phyloP scores from a whole-genome alignment of 2,797 vertebrate genomes.

The Buceros bicornis region DNA sequence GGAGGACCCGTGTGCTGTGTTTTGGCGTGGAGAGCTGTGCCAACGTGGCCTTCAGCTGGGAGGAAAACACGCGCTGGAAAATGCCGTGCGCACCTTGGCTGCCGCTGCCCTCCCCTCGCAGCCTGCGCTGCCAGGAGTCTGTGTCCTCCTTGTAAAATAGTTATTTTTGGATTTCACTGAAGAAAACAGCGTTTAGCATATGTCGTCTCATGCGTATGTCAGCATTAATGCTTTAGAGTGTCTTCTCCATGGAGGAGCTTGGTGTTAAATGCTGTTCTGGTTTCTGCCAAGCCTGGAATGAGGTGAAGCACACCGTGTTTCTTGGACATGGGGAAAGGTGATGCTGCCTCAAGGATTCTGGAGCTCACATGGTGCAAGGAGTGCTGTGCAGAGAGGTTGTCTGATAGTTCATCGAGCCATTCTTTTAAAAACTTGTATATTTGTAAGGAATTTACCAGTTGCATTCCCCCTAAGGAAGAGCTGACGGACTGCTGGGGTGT shows the following conservation, averaged over 20 bases:
- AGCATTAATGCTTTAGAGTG: not conserved
- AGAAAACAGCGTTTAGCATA: conserved; percentile 58
- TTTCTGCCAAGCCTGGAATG: not conserved
- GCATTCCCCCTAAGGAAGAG: not conserved
- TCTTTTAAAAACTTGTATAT: accelerated
- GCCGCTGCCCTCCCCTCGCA: not conserved
- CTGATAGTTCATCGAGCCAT: not conserved
- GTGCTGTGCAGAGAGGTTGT: not conserved
- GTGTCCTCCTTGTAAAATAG: not conserved
- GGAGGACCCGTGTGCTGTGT: not conserved
- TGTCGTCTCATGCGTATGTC: conserved; percentile 49
- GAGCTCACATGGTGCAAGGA: not conserved
- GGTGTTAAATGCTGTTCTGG: conserved; percentile 1
- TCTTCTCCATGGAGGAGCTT: not conserved
- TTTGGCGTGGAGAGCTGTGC: not conserved
- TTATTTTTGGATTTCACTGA: conserved; percentile 62
- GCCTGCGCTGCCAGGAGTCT: not conserved
- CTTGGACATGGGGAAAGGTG: not conserved
- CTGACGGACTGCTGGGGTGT: not conserved
- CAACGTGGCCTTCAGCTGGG: not conserved
- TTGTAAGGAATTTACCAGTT: not conserved
- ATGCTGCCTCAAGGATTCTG: not conserved
- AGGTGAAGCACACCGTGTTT: not conserved
- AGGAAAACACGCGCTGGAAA: not conserved
- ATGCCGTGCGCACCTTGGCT: not conserved